Percentiles rank a stretch among this genome's conserved stretches.
phyloP scores from a whole-genome alignment of 2,888 invertebrate genomes.

The Philonicus albiceps region DNA sequence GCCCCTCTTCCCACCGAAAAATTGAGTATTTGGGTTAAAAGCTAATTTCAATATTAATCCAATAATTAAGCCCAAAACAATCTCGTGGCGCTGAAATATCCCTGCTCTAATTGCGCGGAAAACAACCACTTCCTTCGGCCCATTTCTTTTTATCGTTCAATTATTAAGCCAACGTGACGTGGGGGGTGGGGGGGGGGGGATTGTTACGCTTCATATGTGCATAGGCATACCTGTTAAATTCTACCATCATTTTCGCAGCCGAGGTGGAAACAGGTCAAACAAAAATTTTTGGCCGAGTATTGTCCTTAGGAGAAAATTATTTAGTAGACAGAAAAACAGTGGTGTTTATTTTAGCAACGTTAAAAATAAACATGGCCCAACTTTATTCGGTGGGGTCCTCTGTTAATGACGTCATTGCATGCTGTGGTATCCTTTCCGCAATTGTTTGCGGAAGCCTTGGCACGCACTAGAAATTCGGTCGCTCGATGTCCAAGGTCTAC shows the following conservation, averaged over 20 bases:
- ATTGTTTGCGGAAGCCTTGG: neutral
- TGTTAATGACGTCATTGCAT: neutral
- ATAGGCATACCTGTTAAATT: neutral
- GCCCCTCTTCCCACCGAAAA: neutral
- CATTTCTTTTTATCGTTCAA: neutral
- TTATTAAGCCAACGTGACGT: neutral
- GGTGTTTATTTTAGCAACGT: neutral
- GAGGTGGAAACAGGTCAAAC: neutral
- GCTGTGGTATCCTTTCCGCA: neutral
- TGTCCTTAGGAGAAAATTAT: neutral
- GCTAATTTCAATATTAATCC: neutral
- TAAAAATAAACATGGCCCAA: neutral
- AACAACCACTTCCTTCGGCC: neutral
- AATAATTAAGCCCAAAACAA: neutral
- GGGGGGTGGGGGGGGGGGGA: too few species aligned
- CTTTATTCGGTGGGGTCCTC: neutral
- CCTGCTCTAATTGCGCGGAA: neutral
- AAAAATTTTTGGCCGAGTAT: neutral
- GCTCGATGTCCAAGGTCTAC: neutral
- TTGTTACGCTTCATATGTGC: neutral
- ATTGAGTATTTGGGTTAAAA: neutral
- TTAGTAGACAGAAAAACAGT: neutral
- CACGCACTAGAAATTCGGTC: neutral
- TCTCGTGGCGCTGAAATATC: neutral
- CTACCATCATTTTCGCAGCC: neutral